A percentile compares a stretch with the other conserved stretches of the same genome.
Conservation (phyloP, 2,113 vertebrate species). For the Festucalex cinctus region DNA sequence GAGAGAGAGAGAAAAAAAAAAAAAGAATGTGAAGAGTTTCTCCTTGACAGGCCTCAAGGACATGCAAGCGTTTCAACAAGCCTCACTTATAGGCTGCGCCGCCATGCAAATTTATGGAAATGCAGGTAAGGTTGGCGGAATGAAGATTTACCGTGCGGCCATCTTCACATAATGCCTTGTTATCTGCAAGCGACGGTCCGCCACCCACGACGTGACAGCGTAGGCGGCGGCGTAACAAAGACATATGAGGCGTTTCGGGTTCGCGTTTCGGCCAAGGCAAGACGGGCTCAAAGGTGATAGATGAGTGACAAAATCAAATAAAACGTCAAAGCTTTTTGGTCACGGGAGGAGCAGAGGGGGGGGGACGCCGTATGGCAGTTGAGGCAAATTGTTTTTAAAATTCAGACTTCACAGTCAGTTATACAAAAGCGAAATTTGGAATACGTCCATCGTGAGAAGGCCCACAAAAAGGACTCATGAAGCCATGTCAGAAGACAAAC, state of each 20-base stretch:
- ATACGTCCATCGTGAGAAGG: too few species aligned
- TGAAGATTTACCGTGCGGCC: conserved; percentile 39
- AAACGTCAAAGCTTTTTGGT: not conserved
- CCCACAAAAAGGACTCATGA: too few species aligned
- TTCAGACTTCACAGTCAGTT: too few species aligned
- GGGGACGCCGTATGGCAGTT: not conserved
- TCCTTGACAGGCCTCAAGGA: conserved; percentile 58
- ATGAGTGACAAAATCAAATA: not conserved
- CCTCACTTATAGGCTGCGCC: conserved; percentile 34
- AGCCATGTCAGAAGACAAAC: too few species aligned
- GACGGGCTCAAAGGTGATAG: conserved; percentile 2
- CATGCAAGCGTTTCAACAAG: conserved; percentile 24
- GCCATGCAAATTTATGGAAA: conserved; percentile 59
- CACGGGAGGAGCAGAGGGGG: not conserved
- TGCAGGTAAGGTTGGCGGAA: conserved; percentile 20
- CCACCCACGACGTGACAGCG: conserved; percentile 19
- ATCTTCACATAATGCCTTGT: conserved; percentile 38
- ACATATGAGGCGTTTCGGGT: not conserved
- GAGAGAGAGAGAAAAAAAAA: not conserved
- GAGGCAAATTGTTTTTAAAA: not conserved
- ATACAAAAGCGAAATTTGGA: too few species aligned
- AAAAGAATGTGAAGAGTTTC: conserved; percentile 28
- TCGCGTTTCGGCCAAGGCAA: not conserved
- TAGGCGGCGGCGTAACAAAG: conserved; percentile 1
- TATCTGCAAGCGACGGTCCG: conserved; percentile 35